Conservation (phyloP, 2,113 vertebrate species). For the Nothocercus julius region DNA sequence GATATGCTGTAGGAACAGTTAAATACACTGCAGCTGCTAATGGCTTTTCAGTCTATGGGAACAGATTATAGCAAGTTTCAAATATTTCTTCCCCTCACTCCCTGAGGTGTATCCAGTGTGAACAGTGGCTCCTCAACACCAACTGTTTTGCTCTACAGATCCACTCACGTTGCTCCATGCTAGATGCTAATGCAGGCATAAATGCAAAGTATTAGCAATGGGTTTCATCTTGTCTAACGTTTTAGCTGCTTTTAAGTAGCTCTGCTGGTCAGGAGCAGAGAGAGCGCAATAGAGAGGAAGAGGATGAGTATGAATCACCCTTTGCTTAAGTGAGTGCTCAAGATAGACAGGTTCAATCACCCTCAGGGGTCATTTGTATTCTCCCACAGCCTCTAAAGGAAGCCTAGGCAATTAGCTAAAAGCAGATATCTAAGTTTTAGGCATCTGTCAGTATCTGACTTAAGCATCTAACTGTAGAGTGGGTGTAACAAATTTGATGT, state of each 20-base stretch:
- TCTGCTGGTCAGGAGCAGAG: not conserved
- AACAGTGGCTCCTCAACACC: not conserved
- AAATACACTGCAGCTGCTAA: not conserved
- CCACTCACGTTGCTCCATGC: not conserved
- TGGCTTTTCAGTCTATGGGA: not conserved
- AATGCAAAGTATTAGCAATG: not conserved
- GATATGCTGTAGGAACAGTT: not conserved
- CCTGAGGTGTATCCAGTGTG: not conserved
- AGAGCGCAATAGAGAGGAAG: rapidly evolving
- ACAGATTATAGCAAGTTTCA: not conserved
- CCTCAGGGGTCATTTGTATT: not conserved
- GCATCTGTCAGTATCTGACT: not conserved
- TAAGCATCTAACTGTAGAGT: not conserved
- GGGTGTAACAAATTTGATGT: not conserved
- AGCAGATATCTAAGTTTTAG: not conserved
- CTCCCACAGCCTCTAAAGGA: not conserved
- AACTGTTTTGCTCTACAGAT: not conserved
- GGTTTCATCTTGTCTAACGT: not conserved
- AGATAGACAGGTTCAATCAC: not conserved
- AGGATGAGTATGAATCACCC: not conserved
- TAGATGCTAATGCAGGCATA: not conserved
- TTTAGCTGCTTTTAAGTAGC: not conserved
- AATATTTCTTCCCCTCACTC: not conserved
- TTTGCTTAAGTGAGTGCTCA: not conserved
- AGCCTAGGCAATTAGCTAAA: not conserved